Base-by-base conservation (phyloP, 2,113 vertebrate genomes). In the Polyodon spathula region DNA sequence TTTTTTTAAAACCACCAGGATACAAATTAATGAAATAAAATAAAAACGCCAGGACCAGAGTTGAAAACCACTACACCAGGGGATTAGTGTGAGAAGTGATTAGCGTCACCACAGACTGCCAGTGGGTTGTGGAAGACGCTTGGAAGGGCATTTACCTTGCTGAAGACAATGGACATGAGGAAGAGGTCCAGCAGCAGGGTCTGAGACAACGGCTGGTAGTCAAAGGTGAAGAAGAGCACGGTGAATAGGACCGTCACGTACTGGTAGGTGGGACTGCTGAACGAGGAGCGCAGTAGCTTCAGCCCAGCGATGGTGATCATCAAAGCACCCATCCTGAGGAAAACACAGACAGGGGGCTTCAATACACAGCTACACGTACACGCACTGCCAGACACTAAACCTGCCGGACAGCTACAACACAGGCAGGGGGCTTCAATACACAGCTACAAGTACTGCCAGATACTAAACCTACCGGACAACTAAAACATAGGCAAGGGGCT, bases 111-210 rank as follows among this genome's bases (percentile, higher is more conserved):
- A n/a, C n/a, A n/a, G n/a, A n/a, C n/a, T n/a, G n/a, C n/a, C n/a
- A n/a, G n/a, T n/a, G n/a, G n/a, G n/a, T n/a, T n/a, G n/a, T n/a
- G 53, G 4, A 40, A 5, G 37, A 14, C 17, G 55, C 44, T 53
- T 66, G 4, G 62, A 68, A 43, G 77, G 52, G 38, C 55, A 46
- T 75, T 71, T 80, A 97, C 95, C 91, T 97, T 97, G 86, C 84
- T 97, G 89, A 98, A 98, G 78, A 98, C 70, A 57, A 98, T 95
- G 74, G 95, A 97, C 92, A 95, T 94, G 76, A 98, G 84, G 83
- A 97, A 98, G 73, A 98, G 92, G 77, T 98, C 93, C 67, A 98
- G 86, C 40, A 98, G 88, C 84, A 95, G 90, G 37, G 95, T 97
- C 83, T 98, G 94, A 1, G 94, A 97, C 76, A 94, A 91, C 59